Evolutionary conservation across 1,140 invertebrate species (phyloP), one percentile per base, ranked within the genome.

Genomic region (Colletes latitarsis): DNA sequence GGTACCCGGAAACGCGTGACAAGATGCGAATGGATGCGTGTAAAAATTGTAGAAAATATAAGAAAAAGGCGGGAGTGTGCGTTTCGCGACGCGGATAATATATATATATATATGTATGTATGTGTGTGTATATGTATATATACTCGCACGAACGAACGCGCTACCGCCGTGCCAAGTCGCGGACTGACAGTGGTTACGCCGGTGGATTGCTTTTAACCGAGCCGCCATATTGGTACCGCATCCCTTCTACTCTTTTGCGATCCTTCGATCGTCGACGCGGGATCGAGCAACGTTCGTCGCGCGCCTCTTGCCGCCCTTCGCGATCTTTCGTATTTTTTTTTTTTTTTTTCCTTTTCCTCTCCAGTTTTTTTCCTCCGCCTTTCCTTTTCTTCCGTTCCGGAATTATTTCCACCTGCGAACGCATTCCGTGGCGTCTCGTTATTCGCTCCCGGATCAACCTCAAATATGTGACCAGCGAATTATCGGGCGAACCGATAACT

Each of bases 161-260:
- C 82, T 66, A 70, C 77, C 87, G 86, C 75, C 86, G 85, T 89
- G 87, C 83, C 88, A 78, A 86, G 81, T 87, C 75, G 85, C 84
- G 70, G 55, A 90, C 90, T 90, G 87, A 81, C 85, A 79, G 76
- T 63, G 60, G 74, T 58, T 77, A 83, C 67, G 82, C 84, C 81
- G 82, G 81, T 81, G 83, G 89, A 90, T 91, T 89, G 90, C 90
- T 90, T 91, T 91, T 91, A 91, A 91, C 88, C 86, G 84, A 84
- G 82, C 75, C 87, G 90, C 90, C 90, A 91, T 91, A 87, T 90
- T 90, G 88, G 87, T 89, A 85, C 58, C 87, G 74, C 77, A 53
- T 84, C 87, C 85, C 86, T 86, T 87, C 82, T 85, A 76, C 80
- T 49, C 64, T 77, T 75, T 21, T 14, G 6, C 63, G 53, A 57